A percentile compares a stretch with the other conserved stretches of the same genome.
Conservation (phyloP, 1,140 invertebrate genomes). For the Rhopalosiphum maidis region DNA sequence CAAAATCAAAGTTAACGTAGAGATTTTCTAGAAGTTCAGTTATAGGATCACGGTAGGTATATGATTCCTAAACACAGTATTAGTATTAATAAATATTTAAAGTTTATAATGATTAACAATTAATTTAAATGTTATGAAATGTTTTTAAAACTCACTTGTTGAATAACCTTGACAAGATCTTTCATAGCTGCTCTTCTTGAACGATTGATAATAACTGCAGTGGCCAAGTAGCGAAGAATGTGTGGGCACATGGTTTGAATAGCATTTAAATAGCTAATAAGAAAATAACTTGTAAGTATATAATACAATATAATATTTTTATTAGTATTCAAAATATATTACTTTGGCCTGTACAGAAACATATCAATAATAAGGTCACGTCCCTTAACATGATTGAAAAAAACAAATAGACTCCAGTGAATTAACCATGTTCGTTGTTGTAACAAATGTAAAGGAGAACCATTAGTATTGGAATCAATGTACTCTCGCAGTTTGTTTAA, state of each 20-base stretch:
- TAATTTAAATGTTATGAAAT: neutral
- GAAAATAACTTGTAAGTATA: slow-evolving; percentile 14
- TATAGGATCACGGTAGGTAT: slow-evolving; percentile 98
- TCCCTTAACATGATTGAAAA: slow-evolving; percentile 97
- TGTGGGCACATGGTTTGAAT: slow-evolving; percentile 99
- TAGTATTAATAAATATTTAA: slow-evolving; percentile 28
- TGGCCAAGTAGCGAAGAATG: slow-evolving; percentile 97
- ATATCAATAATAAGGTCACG: slow-evolving; percentile 97
- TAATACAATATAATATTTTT: neutral
- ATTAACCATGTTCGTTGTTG: slow-evolving; percentile 99
- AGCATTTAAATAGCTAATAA: slow-evolving; percentile 90
- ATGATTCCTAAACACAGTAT: slow-evolving; percentile 77
- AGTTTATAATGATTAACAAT: neutral
- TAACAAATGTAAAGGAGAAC: slow-evolving; percentile 85
- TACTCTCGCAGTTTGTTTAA: slow-evolving; percentile 93
- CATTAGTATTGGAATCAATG: slow-evolving; percentile 88
- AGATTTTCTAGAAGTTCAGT: slow-evolving; percentile 99
- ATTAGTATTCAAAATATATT: slow-evolving; percentile 63
- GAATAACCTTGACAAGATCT: slow-evolving; percentile 98
- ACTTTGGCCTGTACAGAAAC: slow-evolving; percentile 93
- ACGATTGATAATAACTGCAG: slow-evolving; percentile 96
- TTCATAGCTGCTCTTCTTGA: slow-evolving; percentile 90
- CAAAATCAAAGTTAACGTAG: slow-evolving; percentile 99
- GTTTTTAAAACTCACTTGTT: slow-evolving; percentile 73
- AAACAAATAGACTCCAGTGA: slow-evolving; percentile 99